A percentile compares a stretch with the other conserved stretches of the same genome.
These are phyloP conservation scores for Anabacerthia variegaticeps DNA, from an alignment of 2,797 vertebrate genomes.

Conservation along the genomic window DNA sequence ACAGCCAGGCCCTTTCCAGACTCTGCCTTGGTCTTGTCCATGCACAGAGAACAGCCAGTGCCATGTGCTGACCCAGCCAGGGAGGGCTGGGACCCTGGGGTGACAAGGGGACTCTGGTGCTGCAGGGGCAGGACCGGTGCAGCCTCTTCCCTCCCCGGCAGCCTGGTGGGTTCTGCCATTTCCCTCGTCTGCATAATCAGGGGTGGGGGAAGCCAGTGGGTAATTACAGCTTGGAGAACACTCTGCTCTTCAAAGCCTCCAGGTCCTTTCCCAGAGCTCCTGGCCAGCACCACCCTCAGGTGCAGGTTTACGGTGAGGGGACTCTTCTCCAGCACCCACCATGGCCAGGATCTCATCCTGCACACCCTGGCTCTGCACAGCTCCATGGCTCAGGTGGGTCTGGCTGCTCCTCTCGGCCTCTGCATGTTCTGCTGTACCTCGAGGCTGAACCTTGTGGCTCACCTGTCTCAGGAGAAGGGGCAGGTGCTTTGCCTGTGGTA, in stretches of 20 bases:
- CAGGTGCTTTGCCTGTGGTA: fast-evolving
- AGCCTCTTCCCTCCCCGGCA: not conserved
- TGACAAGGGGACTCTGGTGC: not conserved
- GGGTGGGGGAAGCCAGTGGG: not conserved
- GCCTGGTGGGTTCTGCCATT: constrained; percentile 8
- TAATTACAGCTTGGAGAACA: constrained; percentile 34
- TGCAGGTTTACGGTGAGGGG: fast-evolving
- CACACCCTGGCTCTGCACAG: fast-evolving
- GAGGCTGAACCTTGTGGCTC: fast-evolving
- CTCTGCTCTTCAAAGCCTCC: constrained; percentile 4
- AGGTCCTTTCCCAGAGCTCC: not conserved
- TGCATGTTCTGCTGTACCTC: not conserved
- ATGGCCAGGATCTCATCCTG: not conserved
- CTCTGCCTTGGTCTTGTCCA: not conserved
- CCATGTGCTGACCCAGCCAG: not conserved
- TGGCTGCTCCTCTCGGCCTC: fast-evolving
- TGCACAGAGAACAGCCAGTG: not conserved
- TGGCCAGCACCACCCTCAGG: not conserved
- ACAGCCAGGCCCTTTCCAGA: not conserved
- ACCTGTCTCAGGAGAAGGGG: not conserved
- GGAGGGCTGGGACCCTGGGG: fast-evolving
- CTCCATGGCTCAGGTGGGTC: not conserved
- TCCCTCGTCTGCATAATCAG: constrained; percentile 20
- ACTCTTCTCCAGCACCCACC: not conserved
- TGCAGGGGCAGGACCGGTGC: not conserved